Evolutionary conservation across 2,888 invertebrate genomes (phyloP), one percentile per base, ranked within the genome.

Genomic region (Caprella mutica): DNA sequence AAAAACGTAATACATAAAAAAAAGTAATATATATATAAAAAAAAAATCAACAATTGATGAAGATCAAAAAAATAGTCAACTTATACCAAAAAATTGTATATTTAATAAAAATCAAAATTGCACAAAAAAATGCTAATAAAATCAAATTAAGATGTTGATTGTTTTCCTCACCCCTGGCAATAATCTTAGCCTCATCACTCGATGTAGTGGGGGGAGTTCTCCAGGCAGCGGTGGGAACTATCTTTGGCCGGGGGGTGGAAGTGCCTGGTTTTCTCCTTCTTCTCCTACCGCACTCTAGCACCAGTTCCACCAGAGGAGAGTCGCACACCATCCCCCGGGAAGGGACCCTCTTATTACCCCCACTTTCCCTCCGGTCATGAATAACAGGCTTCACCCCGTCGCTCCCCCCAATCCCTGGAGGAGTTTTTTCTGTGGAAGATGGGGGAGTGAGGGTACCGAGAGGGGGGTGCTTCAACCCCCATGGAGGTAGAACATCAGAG

Each of bases 281-380:
- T 26, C 48, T 5, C 1, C 48, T 21, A 5, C 48, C 48, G 19
- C 48, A 48, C 30, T 48, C 48, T 14, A 48, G 48, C 30, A 48
- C 29, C 48, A 48, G 17, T 30, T 48, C 48, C 48, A 48, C 48
- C 29, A 48, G 17, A 17, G 48, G 48, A 3, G 48, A 48, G 30
- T 30, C 48, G 48, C 29, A 30, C 4, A 21, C 17, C 5, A 26
- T 17, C 19, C 14, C 19, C 17, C 27, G 46, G 9, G 29, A 17
- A 27, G 48, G 19, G 29, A 1, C 19, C 19, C 29, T 21, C n/a
- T 24, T 44, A n/a, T 21, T 24, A 17, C 26, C 26, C 8, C 23
- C 14, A n/a, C n/a, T n/a, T n/a, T n/a, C n/a, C n/a, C n/a, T n/a
- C n/a, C n/a, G n/a, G n/a, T n/a, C n/a, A n/a, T n/a, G n/a, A n/a